Percentiles rank a stretch among this genome's conserved stretches.
phyloP scores from a whole-genome alignment of 1,140 invertebrate species.

The Pissodes strobi region DNA sequence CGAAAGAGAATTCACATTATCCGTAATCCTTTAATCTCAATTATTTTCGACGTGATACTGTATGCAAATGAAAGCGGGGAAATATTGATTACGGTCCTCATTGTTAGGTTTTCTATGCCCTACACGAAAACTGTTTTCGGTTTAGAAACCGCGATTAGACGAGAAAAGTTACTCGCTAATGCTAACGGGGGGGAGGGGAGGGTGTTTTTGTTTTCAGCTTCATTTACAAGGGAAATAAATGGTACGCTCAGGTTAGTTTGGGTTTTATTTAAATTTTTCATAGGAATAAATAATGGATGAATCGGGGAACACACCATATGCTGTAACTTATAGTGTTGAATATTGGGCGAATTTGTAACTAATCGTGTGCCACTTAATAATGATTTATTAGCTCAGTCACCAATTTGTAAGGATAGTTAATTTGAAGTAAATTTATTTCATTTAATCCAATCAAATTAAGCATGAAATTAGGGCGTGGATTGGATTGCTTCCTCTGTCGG shows the following conservation, averaged over 20 bases:
- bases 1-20: background rate
- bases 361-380: no score
- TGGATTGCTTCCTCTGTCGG: no score
- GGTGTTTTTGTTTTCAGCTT: constrained; percentile 2
- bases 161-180: constrained; percentile 1
- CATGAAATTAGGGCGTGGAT: no score
- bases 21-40: background rate
- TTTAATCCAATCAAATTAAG: no score
- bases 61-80: background rate
- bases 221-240: constrained; percentile 10
- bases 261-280: background rate
- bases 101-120: background rate
- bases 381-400: no score
- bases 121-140: background rate
- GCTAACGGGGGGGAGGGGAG: background rate
- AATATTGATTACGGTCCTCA: constrained; percentile 1
- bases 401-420: no score
- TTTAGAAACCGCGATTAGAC: background rate
- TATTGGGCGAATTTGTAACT: no score
- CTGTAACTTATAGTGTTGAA: no score
- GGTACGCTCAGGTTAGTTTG: constrained; percentile 4
- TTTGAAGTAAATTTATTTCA: no score
- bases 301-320: no score
- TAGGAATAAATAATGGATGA: background rate
- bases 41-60: background rate